Evolutionary conservation across 35 echinoderm and acorn worm genomes (phyloP).

Genomic region (Heliocidaris tuberculata): DNA sequence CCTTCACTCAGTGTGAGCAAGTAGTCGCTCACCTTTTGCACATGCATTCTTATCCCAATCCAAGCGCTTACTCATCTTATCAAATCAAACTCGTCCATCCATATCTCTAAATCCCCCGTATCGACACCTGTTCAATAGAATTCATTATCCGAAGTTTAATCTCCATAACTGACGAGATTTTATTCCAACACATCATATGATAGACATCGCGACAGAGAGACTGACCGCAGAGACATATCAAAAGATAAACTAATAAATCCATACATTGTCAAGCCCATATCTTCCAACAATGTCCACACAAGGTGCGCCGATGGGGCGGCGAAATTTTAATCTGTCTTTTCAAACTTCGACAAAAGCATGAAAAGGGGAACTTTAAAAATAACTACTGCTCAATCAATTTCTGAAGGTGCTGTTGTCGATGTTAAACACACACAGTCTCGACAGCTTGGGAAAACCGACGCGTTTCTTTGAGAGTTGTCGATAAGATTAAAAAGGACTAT

Average conservation of each 20-base stretch:
- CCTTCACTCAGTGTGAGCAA: background rate
- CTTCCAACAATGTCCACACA: background rate
- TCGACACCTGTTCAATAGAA: background rate
- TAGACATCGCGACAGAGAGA: background rate
- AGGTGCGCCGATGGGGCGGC: background rate
- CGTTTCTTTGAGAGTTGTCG: background rate
- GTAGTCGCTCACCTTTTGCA: background rate
- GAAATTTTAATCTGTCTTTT: background rate
- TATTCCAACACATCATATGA: background rate
- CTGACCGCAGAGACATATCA: background rate
- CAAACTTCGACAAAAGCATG: background rate
- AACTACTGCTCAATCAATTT: background rate
- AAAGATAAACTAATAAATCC: conserved; percentile 13
- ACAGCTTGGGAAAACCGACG: background rate
- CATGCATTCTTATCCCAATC: background rate
- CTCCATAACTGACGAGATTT: background rate
- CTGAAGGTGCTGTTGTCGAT: conserved; percentile 8
- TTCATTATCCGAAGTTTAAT: background rate
- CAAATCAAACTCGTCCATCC: conserved; percentile 1
- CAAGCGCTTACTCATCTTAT: background rate
- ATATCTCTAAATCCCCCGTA: background rate
- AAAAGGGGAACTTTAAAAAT: background rate
- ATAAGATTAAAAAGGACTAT: background rate
- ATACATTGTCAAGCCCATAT: background rate
- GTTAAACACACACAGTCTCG: background rate